Evolutionary conservation across 64 coral and sea anemone genomes (phyloP).

Genomic region (Cladopsammia gracilis): DNA sequence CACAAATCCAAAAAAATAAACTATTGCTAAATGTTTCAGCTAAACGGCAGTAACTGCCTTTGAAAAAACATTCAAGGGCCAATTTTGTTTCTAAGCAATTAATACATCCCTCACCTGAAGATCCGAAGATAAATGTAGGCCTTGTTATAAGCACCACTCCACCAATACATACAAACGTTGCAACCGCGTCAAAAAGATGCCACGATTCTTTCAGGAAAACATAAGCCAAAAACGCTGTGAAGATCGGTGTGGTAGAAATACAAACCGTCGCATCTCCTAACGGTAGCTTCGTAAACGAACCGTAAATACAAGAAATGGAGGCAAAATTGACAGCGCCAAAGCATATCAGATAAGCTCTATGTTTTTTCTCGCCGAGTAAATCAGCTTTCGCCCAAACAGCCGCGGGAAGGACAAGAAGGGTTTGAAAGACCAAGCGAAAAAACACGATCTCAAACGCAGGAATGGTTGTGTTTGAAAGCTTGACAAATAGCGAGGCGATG

Average conservation of each 20-base stretch:
- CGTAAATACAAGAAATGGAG: conserved; percentile 85
- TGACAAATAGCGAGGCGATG: conserved; percentile 86
- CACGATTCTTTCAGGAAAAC: conserved; percentile 86
- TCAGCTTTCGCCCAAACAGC: conserved; percentile 75
- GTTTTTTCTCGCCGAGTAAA: conserved; percentile 75
- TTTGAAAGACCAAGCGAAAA: conserved; percentile 82
- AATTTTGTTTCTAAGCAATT: not conserved
- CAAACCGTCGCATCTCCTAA: conserved; percentile 87
- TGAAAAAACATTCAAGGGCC: not conserved
- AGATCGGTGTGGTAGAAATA: conserved; percentile 87
- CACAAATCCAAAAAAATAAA: too few relatives aligned
- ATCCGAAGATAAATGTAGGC: conserved; percentile 88
- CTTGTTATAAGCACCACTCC: conserved; percentile 80
- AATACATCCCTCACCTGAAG: conserved; percentile 30
- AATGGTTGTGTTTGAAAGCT: conserved; percentile 85
- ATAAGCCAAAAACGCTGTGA: conserved; percentile 80
- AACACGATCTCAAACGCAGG: conserved; percentile 92
- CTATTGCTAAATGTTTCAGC: too few relatives aligned
- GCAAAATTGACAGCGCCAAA: conserved; percentile 85
- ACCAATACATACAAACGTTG: conserved; percentile 67
- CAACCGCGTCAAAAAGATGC: conserved; percentile 69
- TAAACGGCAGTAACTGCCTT: not conserved
- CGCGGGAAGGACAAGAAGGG: conserved; percentile 69
- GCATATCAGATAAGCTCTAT: conserved; percentile 63
- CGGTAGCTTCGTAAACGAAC: conserved; percentile 79